Base-by-base conservation (phyloP, 2,888 invertebrate genomes). In the Temnothorax unifasciatus region DNA sequence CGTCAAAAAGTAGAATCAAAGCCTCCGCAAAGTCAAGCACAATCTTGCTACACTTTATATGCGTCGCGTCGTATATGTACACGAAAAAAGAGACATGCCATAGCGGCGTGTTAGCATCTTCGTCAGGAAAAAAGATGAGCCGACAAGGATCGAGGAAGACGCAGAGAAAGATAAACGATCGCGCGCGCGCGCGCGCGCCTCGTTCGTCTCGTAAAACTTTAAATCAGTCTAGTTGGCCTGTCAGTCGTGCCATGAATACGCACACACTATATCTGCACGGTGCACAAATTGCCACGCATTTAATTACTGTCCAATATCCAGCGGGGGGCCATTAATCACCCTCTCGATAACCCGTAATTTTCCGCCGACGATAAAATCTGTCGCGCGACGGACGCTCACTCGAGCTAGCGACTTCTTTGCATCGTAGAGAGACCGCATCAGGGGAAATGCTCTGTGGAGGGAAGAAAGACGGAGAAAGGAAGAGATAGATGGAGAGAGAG, bases 281-380 rank as follows among this genome's bases (percentile, higher is more conserved):
- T 68, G 84, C 90, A 86, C 88, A 90, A 90, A 90, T 90, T 90
- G 86, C 90, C 90, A 84, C 87, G 86, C 91, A 91, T 93, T 93
- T 92, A 93, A 93, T 93, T 93, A 93, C 91, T 92, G 88, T 87
- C 89, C 90, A 88, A 92, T 93, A 91, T 87, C 88, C 76, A 83
- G 73, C 76, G 83, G 86, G 76, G 54, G 85, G 82, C 69, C 86
- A 92, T 92, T 90, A 92, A 92, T 92, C 92, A 92, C 87, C 71
- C 38, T 71, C 66, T 82, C 84, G 88, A 92, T 92, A 90, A 89
- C 89, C 90, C 86, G 86, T 89, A 89, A 91, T 92, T 92, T 92
- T 89, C 89, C 87, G 41, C 71, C 84, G 66, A 87, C 87, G 91
- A 92, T 92, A 90, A 91, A 91, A 91, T 92, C 90, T 91, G 86